These are phyloP conservation scores for Drosophila neutralis DNA, from an alignment of 2,888 invertebrate genomes.

Conservation along the genomic window DNA sequence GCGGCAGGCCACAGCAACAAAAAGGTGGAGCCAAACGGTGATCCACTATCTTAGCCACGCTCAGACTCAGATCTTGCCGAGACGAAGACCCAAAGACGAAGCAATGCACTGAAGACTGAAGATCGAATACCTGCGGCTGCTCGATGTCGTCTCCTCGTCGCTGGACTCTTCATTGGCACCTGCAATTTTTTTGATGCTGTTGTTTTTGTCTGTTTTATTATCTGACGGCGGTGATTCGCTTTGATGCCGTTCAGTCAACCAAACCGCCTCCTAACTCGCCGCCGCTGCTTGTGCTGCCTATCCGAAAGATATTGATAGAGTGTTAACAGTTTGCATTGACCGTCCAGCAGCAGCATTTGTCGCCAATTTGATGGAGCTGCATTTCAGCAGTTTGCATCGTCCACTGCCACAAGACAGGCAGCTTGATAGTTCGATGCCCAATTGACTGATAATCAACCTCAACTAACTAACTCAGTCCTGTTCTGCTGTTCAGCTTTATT, in stretches of 20 bases:
- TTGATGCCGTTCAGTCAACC: slow-evolving; percentile 60
- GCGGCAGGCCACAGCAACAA: slow-evolving; percentile 53
- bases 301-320: slow-evolving; percentile 58
- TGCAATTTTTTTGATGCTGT: slow-evolving; percentile 31
- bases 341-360: slow-evolving; percentile 49
- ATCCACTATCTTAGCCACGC: slow-evolving; percentile 58
- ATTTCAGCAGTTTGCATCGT: slow-evolving; percentile 48
- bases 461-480: not conserved
- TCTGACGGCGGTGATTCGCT: slow-evolving; percentile 59
- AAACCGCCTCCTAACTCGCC: slow-evolving; percentile 56
- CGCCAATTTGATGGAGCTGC: slow-evolving; percentile 56
- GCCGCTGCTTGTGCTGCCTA: slow-evolving; percentile 16
- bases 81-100: slow-evolving; percentile 21
- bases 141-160: slow-evolving; percentile 17
- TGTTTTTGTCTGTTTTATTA: slow-evolving; percentile 33
- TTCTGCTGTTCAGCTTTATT: not conserved
- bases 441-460: slow-evolving; percentile 40
- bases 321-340: slow-evolving; percentile 57
- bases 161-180: slow-evolving; percentile 51
- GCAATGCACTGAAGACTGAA: slow-evolving; percentile 13
- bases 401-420: slow-evolving; percentile 18
- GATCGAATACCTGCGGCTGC: slow-evolving; percentile 50
- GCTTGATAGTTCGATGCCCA: slow-evolving; percentile 41
- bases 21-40: slow-evolving; percentile 56
- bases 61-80: slow-evolving; percentile 58